A percentile compares a stretch with the other conserved stretches of the same genome.
Evolutionary conservation across 2,113 vertebrate species (phyloP).

Genomic region (Lutjanus erythropterus): DNA sequence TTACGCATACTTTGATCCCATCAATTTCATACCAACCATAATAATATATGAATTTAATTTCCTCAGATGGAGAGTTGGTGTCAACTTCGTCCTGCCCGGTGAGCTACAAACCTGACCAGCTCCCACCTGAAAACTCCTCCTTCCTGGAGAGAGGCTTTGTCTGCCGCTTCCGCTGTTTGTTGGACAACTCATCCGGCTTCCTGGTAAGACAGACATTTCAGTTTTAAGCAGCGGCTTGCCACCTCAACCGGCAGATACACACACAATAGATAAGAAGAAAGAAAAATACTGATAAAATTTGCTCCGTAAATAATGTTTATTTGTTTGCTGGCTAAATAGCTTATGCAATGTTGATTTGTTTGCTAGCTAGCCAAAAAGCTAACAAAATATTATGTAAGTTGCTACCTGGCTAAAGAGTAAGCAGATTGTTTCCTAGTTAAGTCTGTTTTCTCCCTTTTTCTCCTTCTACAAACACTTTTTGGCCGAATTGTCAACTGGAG

Average conservation of each 20-base stretch:
- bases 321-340: no score
- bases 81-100: slow-evolving; percentile 47
- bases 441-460: no score
- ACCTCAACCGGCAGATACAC: no score
- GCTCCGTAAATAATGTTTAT: no score
- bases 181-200: slow-evolving; percentile 88
- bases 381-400: no score
- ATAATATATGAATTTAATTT: background rate
- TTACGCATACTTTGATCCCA: background rate
- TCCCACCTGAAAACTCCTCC: slow-evolving; percentile 86
- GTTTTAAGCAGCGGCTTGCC: background rate
- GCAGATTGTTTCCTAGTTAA: no score
- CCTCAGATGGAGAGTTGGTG: slow-evolving; percentile 32
- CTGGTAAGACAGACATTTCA: slow-evolving; percentile 63
- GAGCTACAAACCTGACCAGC: slow-evolving; percentile 71
- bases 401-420: no score
- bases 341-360: no score
- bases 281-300: background rate
- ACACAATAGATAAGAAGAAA: background rate
- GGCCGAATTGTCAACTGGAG: no score
- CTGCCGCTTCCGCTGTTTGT: slow-evolving; percentile 87
- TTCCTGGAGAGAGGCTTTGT: slow-evolving; percentile 87
- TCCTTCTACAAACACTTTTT: no score
- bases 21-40: no score
- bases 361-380: no score